Evolutionary conservation across 2,888 invertebrate species (phyloP).

Genomic region (Tetranychus piercei): DNA sequence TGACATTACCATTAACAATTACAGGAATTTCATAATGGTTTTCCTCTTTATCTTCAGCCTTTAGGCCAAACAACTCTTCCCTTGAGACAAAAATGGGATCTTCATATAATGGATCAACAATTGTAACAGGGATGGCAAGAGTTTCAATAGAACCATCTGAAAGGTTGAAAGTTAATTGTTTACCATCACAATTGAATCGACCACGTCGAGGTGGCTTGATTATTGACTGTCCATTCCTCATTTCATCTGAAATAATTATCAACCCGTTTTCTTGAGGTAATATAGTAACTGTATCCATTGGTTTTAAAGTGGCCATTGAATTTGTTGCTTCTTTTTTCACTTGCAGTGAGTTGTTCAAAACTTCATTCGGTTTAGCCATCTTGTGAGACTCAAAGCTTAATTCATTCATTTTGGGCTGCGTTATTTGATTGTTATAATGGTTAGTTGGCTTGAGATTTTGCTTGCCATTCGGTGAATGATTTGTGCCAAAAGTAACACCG

Average conservation of each 20-base stretch:
- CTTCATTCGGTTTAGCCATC: too few relatives aligned
- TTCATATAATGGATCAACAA: conserved; percentile 9
- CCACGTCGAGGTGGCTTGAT: not conserved
- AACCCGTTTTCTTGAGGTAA: not conserved
- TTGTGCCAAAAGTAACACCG: too few relatives aligned
- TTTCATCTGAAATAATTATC: not conserved
- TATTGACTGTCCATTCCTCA: not conserved
- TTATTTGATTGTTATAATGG: too few relatives aligned
- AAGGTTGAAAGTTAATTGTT: not conserved
- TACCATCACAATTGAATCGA: not conserved
- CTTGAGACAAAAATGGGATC: conserved; percentile 18
- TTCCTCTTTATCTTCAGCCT: conserved; percentile 2
- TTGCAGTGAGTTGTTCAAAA: too few relatives aligned
- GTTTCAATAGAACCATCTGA: not conserved
- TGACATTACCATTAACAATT: not conserved
- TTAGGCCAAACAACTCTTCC: conserved; percentile 15
- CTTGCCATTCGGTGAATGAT: too few relatives aligned
- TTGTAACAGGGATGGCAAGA: not conserved
- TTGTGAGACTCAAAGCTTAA: too few relatives aligned
- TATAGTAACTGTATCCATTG: too few relatives aligned
- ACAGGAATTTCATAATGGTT: conserved; percentile 10
- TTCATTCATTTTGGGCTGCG: too few relatives aligned
- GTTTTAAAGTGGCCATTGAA: too few relatives aligned
- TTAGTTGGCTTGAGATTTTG: too few relatives aligned
- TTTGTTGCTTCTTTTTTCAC: too few relatives aligned